Evolutionary conservation across 2,797 vertebrate genomes (phyloP), one percentile per base, ranked within the genome.

Genomic region (Hyperoplus immaculatus): DNA sequence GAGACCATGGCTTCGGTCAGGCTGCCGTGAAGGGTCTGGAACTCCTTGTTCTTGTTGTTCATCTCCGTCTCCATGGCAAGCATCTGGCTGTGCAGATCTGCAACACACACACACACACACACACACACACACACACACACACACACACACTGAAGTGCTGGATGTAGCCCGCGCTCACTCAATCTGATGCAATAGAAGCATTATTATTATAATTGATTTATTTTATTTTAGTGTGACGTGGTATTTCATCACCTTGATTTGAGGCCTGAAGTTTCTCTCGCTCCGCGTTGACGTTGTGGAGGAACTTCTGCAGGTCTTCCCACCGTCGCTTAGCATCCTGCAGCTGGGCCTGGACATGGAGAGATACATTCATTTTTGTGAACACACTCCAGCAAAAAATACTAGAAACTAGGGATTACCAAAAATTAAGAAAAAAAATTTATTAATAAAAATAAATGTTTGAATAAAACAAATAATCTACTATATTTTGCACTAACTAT

Each of bases 301-400:
- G 94, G 77, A 95, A 99, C 69, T 95, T 96, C 87, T 99, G 97
- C 82, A 99, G 87, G 75, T 99, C 98, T 71, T 99, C 98, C 97
- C 97, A 97, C 60, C 97, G 94, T 49, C 97, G 95, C 83, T 99
- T 98, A 21, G 97, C 95, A 62, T 99, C 98, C 91, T 99, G 97
- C 57, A 96, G 93, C 83, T 98, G 97, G 71, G 94, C 96, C 97
- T 99, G 79, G 12, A 4, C 18, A 62, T 42, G 3, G n/a, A 88
- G n/a, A 21, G 38, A 81, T 8, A 64, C 3, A 63, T 10, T 10
- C 2, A 62, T 50, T 14, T 63, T 46, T 4, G 16, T 62, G 2
- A 74, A 81, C 12, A 50, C 18, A 29, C 21, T 58, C 49, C 45
- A 72, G 21, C n/a, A 47, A 72, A n/a, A 69, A 11, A 41, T 11